Base-by-base conservation (phyloP, 2,797 vertebrate species). In the Lacerta viridis region DNA sequence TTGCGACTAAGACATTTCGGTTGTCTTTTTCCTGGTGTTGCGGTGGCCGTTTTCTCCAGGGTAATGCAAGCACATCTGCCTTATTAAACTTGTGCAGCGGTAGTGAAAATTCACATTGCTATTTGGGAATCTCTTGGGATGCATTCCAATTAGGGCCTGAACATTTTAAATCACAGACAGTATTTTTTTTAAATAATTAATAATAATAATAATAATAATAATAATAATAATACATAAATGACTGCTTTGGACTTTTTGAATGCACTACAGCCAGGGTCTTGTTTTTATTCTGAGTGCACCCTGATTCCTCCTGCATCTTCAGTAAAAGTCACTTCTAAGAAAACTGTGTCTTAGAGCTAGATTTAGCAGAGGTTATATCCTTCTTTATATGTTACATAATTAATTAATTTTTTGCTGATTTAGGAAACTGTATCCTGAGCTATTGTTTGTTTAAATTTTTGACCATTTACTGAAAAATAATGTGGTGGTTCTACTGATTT, bases 1-100 rank as follows among this genome's bases (percentile, higher is more conserved):
- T 55, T 91, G 71, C 91, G 95, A 93, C 29, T 15, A 72, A 84
- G 83, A 75, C 68, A 50, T 86, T 85, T 87, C 5, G 43, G 1
- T 79, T 68, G 43, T 92, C 25, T 46, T 87, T 79, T 89, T 92
- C 20, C 88, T 85, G 41, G 50, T 86, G 90, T 87, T 87, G 55
- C 87, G 87, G 50, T 59, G 83, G 0, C 80, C 4, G 71, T 89
- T 84, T 64, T 64, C 64, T 90, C 85, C 39, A 84, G 59, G 25
- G 68, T 43, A 69, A 27, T 84, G 55, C 77, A 27, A 90, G 61
- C 41, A 88, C 27, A 83, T 88, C 36, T 87, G 69, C 33, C 46
- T 15, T 83, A 11, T 50, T 84, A 71, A 93, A 90, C 1, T 46
- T 23, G 59, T 85, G 41, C 17, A 86, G 9, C 80, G 7, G n/a